Evolutionary conservation across 2,797 vertebrate species (phyloP).

Genomic region (Cyprinella venusta): DNA sequence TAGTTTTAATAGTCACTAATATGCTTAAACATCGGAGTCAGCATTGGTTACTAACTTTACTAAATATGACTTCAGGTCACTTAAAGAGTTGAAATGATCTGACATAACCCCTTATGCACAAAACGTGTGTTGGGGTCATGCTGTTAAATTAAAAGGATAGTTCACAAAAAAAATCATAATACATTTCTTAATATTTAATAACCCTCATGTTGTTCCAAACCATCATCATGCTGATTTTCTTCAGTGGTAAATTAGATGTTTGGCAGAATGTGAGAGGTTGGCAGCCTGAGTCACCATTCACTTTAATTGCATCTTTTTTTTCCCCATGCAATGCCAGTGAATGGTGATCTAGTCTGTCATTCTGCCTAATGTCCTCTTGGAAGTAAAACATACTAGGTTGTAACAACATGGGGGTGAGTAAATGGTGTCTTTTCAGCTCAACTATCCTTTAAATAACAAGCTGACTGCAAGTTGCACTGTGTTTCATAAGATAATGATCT

Average conservation of each 20-base stretch:
- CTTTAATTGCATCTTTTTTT: constrained; percentile 2
- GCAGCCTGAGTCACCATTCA: constrained; percentile 1
- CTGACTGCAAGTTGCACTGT: background rate
- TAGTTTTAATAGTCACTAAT: background rate
- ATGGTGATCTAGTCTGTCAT: background rate
- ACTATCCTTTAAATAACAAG: background rate
- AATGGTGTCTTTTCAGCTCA: background rate
- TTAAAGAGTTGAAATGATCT: background rate
- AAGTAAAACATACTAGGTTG: background rate
- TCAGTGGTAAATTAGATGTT: background rate
- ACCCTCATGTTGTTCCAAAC: background rate
- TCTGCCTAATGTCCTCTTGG: background rate
- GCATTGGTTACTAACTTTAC: background rate
- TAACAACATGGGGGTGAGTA: background rate
- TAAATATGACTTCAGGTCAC: background rate
- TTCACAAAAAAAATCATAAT: background rate
- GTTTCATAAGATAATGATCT: constrained; percentile 7
- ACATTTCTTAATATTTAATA: background rate
- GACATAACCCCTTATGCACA: background rate
- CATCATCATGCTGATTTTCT: background rate
- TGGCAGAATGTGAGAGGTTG: constrained; percentile 2
- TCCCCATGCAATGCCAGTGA: background rate
- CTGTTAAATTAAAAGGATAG: too few species aligned
- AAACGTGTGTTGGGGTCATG: background rate
- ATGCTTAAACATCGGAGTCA: background rate